Base-by-base conservation (phyloP, 1,140 invertebrate genomes). In the Oryctes rhinoceros region DNA sequence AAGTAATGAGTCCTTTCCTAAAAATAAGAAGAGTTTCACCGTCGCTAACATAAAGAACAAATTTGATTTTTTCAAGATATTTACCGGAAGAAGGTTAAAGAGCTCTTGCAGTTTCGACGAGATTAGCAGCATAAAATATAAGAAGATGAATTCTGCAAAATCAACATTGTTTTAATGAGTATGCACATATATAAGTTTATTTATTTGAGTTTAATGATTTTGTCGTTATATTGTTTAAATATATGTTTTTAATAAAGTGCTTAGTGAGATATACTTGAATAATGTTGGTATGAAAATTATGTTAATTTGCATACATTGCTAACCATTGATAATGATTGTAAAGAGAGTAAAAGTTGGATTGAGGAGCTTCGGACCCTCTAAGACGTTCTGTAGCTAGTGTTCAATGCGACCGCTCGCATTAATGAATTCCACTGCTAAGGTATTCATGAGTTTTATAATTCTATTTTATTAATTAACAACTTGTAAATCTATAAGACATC, bases 111-210 rank as follows among this genome's bases (percentile, higher is more conserved):
- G 78, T 48, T 44, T 24, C 10, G 62, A 79, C 6, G 37, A 44
- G 20, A 48, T 48, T 18, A 79, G 78, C 24, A 79, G 47, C 20
- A 48, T 79, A 44, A 79, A 79, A 74, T 79, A 79, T 79, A 71
- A 79, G 47, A 79, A 79, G 20, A 79, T 79, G 78, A 71, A 47
- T 18, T 79, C 78, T 49, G 44, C 15, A 9, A 48, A 30, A 48
- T 79, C 78, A n/a, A 74, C 65, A 11, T 15, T 75, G 44, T 79
- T 78, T 37, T 78, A 24, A 59, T 7, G n/a, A 15, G 18, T 59
- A 44, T 44, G 13, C 18, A 59, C 3, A 3, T 59, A 7, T 4
- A 11, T 59, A 59, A 9, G 15, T 78, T 9, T 47, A 44, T 49
- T 76, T 44, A 6, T 48, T 76, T 7, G 47, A 18, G 47, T 76